These are phyloP conservation scores for Maconellicoccus hirsutus DNA, from an alignment of 1,140 invertebrate genomes.

Conservation along the genomic window DNA sequence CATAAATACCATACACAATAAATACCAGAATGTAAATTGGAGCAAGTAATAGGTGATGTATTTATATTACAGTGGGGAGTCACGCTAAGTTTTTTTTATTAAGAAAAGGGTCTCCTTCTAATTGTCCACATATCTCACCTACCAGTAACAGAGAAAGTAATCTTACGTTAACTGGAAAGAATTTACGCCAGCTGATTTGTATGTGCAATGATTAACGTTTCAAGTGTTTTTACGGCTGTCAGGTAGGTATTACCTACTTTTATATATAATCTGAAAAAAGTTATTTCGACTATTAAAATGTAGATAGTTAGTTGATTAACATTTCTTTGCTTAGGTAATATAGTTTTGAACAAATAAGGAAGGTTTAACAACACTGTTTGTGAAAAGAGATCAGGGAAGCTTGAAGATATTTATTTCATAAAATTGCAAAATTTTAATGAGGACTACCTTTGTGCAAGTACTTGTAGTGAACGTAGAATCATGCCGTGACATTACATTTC, in stretches of 20 bases:
- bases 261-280: neutral
- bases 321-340: neutral
- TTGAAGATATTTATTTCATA: too few relatives aligned
- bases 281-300: neutral
- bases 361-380: too few relatives aligned
- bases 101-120: conserved; percentile 6
- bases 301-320: neutral
- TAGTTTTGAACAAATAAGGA: too few relatives aligned
- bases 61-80: conserved; percentile 20
- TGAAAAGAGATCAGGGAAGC: too few relatives aligned
- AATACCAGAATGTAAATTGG: conserved; percentile 12
- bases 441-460: too few relatives aligned
- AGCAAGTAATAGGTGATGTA: conserved; percentile 14
- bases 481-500: too few relatives aligned
- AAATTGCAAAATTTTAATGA: too few relatives aligned
- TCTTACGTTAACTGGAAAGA: conserved; percentile 11
- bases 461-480: too few relatives aligned
- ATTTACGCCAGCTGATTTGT: neutral
- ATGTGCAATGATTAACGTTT: neutral
- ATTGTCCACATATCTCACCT: conserved; percentile 12
- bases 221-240: conserved; percentile 13
- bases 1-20: neutral
- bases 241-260: neutral
- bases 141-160: conserved; percentile 12
- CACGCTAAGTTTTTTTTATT: neutral